A percentile compares a stretch with the other conserved stretches of the same genome.
Conservation (phyloP, 1,140 invertebrate genomes). For the Calosoma granatense region DNA sequence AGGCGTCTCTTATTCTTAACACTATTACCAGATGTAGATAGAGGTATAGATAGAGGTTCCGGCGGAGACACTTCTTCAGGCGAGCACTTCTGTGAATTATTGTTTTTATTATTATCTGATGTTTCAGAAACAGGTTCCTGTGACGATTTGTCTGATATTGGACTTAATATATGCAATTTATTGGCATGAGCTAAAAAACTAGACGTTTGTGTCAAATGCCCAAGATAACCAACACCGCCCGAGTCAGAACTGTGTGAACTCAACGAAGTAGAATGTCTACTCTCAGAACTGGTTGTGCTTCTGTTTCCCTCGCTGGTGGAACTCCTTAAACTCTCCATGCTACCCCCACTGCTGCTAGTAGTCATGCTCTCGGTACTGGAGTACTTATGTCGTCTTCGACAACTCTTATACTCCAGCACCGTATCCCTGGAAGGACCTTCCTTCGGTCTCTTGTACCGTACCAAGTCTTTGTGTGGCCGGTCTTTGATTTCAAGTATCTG, state of each 20-base stretch:
- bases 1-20: conserved; percentile 47
- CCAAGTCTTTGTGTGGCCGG: conserved; percentile 49
- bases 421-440: conserved; percentile 43
- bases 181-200: conserved; percentile 54
- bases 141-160: conserved; percentile 83
- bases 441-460: conserved; percentile 56
- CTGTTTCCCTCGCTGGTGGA: conserved; percentile 73
- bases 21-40: conserved; percentile 38
- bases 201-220: conserved; percentile 46
- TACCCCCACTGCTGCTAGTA: conserved; percentile 70
- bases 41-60: conserved; percentile 35
- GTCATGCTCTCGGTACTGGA: conserved; percentile 79
- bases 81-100: conserved; percentile 61
- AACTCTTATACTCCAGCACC: conserved; percentile 57
- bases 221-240: conserved; percentile 40
- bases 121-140: conserved; percentile 71
- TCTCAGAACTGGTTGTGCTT: conserved; percentile 69
- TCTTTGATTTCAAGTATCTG: conserved; percentile 47
- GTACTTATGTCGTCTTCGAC: conserved; percentile 56
- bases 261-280: conserved; percentile 62
- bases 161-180: conserved; percentile 74
- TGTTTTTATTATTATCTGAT: conserved; percentile 66
- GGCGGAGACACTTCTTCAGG: conserved; percentile 46
- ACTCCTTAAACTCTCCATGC: conserved; percentile 71
- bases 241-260: conserved; percentile 77